These are phyloP conservation scores for Cydia amplana DNA, from an alignment of 1,140 invertebrate genomes.

Conservation along the genomic window DNA sequence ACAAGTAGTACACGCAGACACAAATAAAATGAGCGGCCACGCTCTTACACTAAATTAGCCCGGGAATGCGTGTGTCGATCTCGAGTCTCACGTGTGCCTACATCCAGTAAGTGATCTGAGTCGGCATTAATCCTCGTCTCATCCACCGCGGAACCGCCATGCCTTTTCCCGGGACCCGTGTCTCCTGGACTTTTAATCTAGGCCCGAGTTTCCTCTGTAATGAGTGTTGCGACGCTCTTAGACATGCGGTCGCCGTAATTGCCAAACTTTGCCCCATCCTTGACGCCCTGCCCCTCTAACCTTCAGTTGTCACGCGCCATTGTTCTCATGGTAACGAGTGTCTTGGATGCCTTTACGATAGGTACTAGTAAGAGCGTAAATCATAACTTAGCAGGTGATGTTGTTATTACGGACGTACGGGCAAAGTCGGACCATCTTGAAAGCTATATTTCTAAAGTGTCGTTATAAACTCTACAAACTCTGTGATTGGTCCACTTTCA, in stretches of 20 bases:
- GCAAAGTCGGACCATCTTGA: neutral
- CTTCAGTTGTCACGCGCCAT: slow-evolving; percentile 68
- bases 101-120: neutral
- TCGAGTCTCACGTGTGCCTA: too few species aligned
- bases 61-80: too few species aligned
- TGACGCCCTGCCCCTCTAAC: slow-evolving; percentile 46
- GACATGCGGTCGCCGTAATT: slow-evolving; percentile 78
- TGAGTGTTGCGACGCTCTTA: slow-evolving; percentile 75
- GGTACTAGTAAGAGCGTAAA: slow-evolving; percentile 25
- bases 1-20: too few species aligned
- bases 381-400: slow-evolving; percentile 23
- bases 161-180: slow-evolving; percentile 44
- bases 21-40: too few species aligned
- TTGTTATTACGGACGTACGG: slow-evolving; percentile 12
- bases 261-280: slow-evolving; percentile 72
- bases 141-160: slow-evolving; percentile 37
- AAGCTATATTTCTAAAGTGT: neutral
- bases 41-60: too few species aligned
- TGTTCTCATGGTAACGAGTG: slow-evolving; percentile 68
- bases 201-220: slow-evolving; percentile 71
- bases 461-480: neutral
- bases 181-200: slow-evolving; percentile 69
- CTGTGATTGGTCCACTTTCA: neutral
- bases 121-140: slow-evolving; percentile 43
- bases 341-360: slow-evolving; percentile 49